These are phyloP conservation scores for Tenthredo scrophulariae DNA, from an alignment of 2,888 invertebrate species.

Conservation along the genomic window DNA sequence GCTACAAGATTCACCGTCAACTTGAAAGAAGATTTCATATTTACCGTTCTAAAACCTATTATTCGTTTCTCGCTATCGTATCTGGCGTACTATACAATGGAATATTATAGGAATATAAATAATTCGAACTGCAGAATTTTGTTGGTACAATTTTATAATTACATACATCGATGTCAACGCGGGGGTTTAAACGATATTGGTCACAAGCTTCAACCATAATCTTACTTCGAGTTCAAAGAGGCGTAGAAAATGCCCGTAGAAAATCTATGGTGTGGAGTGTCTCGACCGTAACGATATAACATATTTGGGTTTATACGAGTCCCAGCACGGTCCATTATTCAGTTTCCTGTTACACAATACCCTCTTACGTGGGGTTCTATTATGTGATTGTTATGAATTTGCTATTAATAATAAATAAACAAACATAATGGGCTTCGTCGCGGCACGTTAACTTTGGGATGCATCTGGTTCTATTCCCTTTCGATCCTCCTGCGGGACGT, in stretches of 20 bases:
- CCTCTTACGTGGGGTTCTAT: slow-evolving; percentile 65
- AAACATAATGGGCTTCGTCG: slow-evolving; percentile 75
- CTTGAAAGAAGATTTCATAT: neutral
- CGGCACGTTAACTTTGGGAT: slow-evolving; percentile 73
- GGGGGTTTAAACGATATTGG: slow-evolving; percentile 3
- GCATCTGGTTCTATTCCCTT: slow-evolving; percentile 71
- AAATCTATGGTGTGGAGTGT: slow-evolving; percentile 63
- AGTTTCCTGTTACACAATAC: slow-evolving; percentile 58
- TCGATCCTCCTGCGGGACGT: slow-evolving; percentile 21
- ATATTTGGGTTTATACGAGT: slow-evolving; percentile 60
- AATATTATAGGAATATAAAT: neutral
- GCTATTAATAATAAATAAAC: slow-evolving; percentile 78
- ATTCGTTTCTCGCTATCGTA: neutral
- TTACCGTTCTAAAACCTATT: slow-evolving; percentile 19
- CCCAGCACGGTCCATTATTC: slow-evolving; percentile 48
- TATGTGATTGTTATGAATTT: slow-evolving; percentile 77
- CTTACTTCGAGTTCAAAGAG: slow-evolving; percentile 60
- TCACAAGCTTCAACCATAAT: slow-evolving; percentile 27
- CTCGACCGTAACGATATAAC: slow-evolving; percentile 71
- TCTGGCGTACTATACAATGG: no score
- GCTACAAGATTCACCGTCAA: slow-evolving; percentile 20
- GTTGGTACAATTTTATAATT: slow-evolving; percentile 10
- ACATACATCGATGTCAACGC: slow-evolving; percentile 18
- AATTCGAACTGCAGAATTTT: neutral
- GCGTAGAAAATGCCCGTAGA: slow-evolving; percentile 70